Evolutionary conservation across 2,888 invertebrate species (phyloP), one percentile per base, ranked within the genome.

Genomic region (Papilio demoleus): DNA sequence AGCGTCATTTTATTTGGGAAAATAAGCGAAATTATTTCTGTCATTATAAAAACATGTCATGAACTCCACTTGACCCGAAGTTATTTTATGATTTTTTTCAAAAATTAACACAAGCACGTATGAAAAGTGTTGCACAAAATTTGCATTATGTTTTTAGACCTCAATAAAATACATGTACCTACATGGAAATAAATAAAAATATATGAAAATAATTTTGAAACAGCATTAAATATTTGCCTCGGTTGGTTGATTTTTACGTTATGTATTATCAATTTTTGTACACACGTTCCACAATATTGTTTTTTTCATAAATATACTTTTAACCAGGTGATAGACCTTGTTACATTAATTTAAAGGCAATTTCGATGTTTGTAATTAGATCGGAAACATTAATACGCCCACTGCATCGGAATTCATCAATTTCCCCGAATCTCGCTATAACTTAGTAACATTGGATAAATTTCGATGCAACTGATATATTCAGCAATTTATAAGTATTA

Each of bases 1-100:
- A 3, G 19, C 22, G 9, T 11, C 24, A 50, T 50, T 50, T 12
- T 24, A 24, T 50, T 47, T n/a, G n/a, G n/a, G n/a, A n/a, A 2
- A 47, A 47, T 24, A 22, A 50, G 24, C 24, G 12, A 24, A 24
- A 50, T 50, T 50, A 45, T 24, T 50, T 50, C 24, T 50, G 5
- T 47, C n/a, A n/a, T n/a, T 47, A 12, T 22, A 47, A 47, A 47
- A 47, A 47, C 47, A 47, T 50, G 50, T 50, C 50, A 50, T 50
- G 50, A 50, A 24, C 50, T 24, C 47, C 12, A 50, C 50, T 50
- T 50, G 50, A 50, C 50, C 50, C 2, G 50, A 24, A 50, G 22
- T 50, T 50, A 24, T 50, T 24, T 50, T 1, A 50, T 24, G n/a
- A 24, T 12, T 14, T 50, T 47, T 47, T 50, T 2, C 22, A 14